A percentile compares a stretch with the other conserved stretches of the same genome.
Evolutionary conservation across 2,113 vertebrate genomes (phyloP).

Genomic region (Salvator merianae): DNA sequence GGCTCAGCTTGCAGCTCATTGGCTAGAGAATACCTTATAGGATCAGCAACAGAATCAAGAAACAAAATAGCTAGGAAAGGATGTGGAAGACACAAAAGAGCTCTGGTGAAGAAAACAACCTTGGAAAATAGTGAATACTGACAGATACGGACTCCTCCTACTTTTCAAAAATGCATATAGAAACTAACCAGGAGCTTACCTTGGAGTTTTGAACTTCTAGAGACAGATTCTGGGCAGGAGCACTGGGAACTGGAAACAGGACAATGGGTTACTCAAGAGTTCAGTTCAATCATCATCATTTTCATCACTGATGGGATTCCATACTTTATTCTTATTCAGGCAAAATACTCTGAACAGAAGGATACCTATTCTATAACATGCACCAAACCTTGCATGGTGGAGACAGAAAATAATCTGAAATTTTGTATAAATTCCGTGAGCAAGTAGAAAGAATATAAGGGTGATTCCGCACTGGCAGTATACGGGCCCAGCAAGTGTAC

Average conservation of each 20-base stretch:
- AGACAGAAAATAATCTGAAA: background rate
- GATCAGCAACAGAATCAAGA: background rate
- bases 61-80: background rate
- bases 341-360: background rate
- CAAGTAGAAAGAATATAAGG: background rate
- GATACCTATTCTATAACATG: background rate
- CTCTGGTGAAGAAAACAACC: background rate
- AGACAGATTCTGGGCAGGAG: constrained; percentile 92
- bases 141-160: background rate
- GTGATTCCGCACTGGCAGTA: too few relatives aligned
- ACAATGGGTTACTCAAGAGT: constrained; percentile 36
- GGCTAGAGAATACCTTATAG: background rate
- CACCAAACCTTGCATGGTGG: background rate
- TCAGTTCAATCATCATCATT: background rate
- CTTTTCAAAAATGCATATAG: background rate
- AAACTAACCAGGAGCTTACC: constrained; percentile 75
- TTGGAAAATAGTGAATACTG: background rate
- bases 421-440: background rate
- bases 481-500: too few relatives aligned
- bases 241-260: constrained; percentile 86
- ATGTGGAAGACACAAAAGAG: background rate
- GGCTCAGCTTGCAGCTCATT: background rate
- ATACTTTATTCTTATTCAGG: background rate
- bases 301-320: background rate
- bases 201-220: constrained; percentile 97